Evolutionary conservation across 2,113 vertebrate genomes (phyloP).

Genomic region (Paramormyrops kingsleyae): DNA sequence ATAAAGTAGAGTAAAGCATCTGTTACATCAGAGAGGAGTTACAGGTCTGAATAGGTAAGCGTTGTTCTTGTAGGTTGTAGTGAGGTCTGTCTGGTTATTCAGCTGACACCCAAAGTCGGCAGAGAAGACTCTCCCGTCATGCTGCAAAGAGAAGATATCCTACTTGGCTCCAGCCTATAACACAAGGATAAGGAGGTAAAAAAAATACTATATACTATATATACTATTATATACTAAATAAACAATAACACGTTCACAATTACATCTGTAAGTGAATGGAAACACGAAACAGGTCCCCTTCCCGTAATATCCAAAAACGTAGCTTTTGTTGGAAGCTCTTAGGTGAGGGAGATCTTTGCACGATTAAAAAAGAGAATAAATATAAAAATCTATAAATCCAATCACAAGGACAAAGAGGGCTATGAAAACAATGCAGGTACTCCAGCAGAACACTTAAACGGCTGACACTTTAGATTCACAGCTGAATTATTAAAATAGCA

Average conservation of each 20-base stretch:
- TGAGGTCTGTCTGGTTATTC: neutral
- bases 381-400: neutral
- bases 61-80: neutral
- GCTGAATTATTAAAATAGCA: neutral
- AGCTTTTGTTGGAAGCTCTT: neutral
- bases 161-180: neutral
- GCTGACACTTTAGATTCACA: neutral
- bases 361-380: neutral
- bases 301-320: neutral
- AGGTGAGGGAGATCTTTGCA: neutral
- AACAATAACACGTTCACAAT: neutral
- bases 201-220: too few species aligned
- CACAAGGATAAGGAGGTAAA: neutral
- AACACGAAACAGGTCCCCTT: neutral
- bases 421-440: neutral
- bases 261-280: neutral
- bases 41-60: neutral
- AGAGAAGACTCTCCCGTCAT: neutral
- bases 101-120: neutral
- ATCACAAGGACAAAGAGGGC: neutral
- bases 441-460: neutral
- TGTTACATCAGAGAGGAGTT: neutral
- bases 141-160: neutral
- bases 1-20: neutral
- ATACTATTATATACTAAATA: neutral